These are phyloP conservation scores for Cremastinae sp. DNA, from an alignment of 2,888 invertebrate genomes.

Conservation along the genomic window DNA sequence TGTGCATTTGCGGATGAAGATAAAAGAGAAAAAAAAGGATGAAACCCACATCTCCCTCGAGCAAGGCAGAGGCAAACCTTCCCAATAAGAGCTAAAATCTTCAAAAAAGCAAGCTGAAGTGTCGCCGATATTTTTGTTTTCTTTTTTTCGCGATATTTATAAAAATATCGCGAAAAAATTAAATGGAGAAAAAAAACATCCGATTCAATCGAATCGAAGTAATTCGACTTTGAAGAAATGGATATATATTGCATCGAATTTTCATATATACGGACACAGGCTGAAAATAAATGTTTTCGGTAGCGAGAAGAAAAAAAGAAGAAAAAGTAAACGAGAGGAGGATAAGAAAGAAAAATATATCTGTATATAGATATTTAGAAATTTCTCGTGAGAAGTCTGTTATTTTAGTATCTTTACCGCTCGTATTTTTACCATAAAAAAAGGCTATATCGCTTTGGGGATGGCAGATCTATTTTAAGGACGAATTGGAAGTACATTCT, in stretches of 20 bases:
- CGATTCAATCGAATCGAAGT: too few relatives aligned
- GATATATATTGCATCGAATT: neutral
- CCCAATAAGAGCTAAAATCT: conserved; percentile 4
- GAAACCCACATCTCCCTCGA: conserved; percentile 14
- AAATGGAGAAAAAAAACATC: neutral
- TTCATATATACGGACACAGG: neutral
- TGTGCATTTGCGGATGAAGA: conserved; percentile 37
- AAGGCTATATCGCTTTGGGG: neutral
- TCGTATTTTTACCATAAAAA: conserved; percentile 42
- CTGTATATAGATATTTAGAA: conserved; percentile 9
- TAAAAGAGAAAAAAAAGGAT: too few relatives aligned
- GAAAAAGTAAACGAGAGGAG: neutral
- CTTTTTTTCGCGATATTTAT: neutral
- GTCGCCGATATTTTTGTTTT: too few relatives aligned
- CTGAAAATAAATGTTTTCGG: neutral
- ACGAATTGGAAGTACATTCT: too few relatives aligned
- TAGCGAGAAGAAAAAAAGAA: neutral
- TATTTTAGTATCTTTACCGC: conserved; percentile 26
- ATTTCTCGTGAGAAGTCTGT: conserved; percentile 28
- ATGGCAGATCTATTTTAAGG: too few relatives aligned
- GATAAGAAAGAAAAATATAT: neutral
- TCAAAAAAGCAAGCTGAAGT: too few relatives aligned
- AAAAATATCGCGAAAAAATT: neutral
- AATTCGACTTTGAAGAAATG: neutral
- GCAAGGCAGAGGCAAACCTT: conserved; percentile 22